Evolutionary conservation across 2,113 vertebrate species (phyloP).

Genomic region (Lampris incognitus): DNA sequence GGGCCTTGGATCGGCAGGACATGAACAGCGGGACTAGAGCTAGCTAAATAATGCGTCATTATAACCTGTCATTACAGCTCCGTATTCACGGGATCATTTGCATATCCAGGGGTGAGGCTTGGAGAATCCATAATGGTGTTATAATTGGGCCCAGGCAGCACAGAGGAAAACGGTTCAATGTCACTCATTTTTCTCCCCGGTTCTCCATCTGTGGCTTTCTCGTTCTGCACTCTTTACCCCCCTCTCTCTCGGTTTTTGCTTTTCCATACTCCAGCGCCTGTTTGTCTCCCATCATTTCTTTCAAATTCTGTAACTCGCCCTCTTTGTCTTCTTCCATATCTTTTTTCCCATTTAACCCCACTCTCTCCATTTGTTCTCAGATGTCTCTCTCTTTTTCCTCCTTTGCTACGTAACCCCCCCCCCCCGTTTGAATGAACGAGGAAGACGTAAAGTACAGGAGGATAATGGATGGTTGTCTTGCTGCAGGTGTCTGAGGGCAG

Average conservation of each 20-base stretch:
- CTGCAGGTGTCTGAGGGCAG: neutral
- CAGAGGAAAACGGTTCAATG: constrained; percentile 45
- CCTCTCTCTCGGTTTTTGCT: neutral
- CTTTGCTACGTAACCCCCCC: neutral
- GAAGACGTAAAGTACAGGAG: constrained; percentile 2
- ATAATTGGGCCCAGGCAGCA: constrained; percentile 63
- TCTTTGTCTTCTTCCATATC: neutral
- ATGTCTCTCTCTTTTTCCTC: neutral
- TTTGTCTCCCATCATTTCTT: constrained; percentile 16
- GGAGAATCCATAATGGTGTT: constrained; percentile 53
- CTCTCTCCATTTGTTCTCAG: neutral
- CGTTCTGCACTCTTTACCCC: constrained; percentile 22
- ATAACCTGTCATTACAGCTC: constrained; percentile 55
- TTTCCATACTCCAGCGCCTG: constrained; percentile 17
- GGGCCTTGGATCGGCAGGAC: constrained; percentile 35
- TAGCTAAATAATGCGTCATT: constrained; percentile 66
- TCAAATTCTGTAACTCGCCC: neutral
- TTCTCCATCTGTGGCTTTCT: constrained; percentile 15
- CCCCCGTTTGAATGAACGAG: neutral
- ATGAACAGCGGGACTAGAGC: constrained; percentile 33
- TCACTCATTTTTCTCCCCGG: constrained; percentile 63
- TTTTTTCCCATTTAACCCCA: neutral
- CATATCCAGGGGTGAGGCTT: neutral
- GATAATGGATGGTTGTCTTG: constrained; percentile 3
- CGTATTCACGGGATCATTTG: neutral